Base-by-base conservation (phyloP, 2,797 vertebrate species). In the Lerista edwardsae region DNA sequence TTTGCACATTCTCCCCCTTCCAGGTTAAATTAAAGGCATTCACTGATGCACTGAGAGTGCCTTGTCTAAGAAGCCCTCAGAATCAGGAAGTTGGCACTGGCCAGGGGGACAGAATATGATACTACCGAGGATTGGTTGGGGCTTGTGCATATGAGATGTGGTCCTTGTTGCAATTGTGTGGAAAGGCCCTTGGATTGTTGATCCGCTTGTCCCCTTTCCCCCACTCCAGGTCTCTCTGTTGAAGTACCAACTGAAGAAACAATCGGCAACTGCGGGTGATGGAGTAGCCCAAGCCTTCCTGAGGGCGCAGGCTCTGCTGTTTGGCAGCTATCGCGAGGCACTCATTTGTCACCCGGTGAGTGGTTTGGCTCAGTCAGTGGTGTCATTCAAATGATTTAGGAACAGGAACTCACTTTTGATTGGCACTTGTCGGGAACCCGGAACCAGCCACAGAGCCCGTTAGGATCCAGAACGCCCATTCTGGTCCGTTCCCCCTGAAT, bases 241-340 rank as follows among this genome's bases (percentile, higher is more conserved):
- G 88, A 97, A 97, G 93, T 88, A 96, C 59, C 95, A 94, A 81
- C 90, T 98, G 77, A 97, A 97, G 90, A 97, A 96, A 2, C 97
- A 97, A 61, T 96, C 97, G 0, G 94, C 97, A 21, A 92, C 95
- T 12, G 95, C 97, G 0, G 98, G 98, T 2, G 96, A 96, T 27
- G 97, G 97, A 0, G 97, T 98, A 10, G 97, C 98, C 2, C 95
- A 89, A 59, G 97, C 97, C 11, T 98, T 98, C 78, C 97, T 98
- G 59, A 96, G 94, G 86, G 96, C 97, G n/a, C 98, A 98, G 91
- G 97, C 97, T 5, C 93, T 97, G 89, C 96, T 98, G 36, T 98
- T 98, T 9, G 98, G 98, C 71, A 94, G 97, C 3, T 98, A 98
- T 93, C 96, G 95, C 11, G 97, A 98, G 0, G 97, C 97, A 0